A percentile compares a stretch with the other conserved stretches of the same genome.
Evolutionary conservation across 1,140 invertebrate genomes (phyloP).

Genomic region (Lepidurus arcticus): DNA sequence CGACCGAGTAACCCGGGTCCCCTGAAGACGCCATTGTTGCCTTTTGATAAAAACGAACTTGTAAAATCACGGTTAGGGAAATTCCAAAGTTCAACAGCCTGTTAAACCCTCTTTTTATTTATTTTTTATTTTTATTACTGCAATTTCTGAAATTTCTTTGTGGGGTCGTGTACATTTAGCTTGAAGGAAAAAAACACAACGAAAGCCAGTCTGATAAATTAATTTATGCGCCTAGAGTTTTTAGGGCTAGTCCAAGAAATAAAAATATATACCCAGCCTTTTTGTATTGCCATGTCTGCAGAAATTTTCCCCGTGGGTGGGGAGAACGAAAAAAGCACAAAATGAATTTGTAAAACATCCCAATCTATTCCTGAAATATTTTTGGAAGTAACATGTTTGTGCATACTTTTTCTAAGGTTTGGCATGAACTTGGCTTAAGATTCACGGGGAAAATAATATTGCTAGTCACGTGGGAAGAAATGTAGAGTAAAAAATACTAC

Average conservation of each 20-base stretch:
- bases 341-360: no score
- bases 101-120: neutral
- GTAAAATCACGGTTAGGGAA: conserved; percentile 31
- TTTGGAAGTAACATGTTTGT: neutral
- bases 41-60: conserved; percentile 30
- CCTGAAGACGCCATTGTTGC: conserved; percentile 26
- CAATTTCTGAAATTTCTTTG: neutral
- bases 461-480: neutral
- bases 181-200: neutral
- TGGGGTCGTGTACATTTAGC: neutral
- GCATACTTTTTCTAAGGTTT: neutral
- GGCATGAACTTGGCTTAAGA: neutral
- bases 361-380: no score
- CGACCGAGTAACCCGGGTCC: neutral
- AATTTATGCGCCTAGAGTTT: conserved; percentile 16
- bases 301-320: neutral
- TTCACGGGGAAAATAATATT: neutral
- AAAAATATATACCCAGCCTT: neutral
- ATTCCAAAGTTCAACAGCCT: conserved; percentile 4
- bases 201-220: conserved; percentile 13
- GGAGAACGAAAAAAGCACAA: no score
- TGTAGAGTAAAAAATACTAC: neutral
- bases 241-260: conserved; percentile 14
- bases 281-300: neutral
- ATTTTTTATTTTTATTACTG: neutral